Conservation (phyloP, 2,113 vertebrate genomes). For the Anguilla rostrata region DNA sequence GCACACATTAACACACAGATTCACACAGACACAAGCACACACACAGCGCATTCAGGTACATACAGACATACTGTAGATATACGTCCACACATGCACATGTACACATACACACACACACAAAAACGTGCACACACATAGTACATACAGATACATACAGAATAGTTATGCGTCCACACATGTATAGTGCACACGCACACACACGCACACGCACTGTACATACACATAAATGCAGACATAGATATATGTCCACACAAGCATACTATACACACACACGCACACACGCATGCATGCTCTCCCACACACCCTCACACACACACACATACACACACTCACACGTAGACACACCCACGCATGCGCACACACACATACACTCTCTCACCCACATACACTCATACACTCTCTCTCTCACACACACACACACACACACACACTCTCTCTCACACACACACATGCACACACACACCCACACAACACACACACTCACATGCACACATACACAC, state of each 20-base stretch:
- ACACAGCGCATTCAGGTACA: not conserved
- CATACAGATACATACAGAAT: slow-evolving; percentile 1
- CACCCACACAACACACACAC: too few relatives aligned
- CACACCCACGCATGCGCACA: too few relatives aligned
- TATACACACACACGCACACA: not conserved
- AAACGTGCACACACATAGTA: not conserved
- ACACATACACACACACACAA: not conserved
- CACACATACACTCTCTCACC: not conserved
- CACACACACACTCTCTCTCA: slow-evolving; percentile 29
- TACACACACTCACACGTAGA: not conserved
- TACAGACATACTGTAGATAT: not conserved
- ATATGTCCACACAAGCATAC: not conserved
- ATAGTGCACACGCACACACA: not conserved
- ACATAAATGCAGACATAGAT: not conserved
- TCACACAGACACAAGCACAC: not conserved
- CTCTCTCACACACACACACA: not conserved
- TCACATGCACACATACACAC: slow-evolving; percentile 22
- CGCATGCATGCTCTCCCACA: not conserved
- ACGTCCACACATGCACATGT: not conserved
- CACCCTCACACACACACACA: not conserved
- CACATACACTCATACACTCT: not conserved
- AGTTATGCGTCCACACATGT: not conserved
- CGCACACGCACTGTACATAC: not conserved
- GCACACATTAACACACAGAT: not conserved
- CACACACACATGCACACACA: slow-evolving; percentile 35